These are phyloP conservation scores for Conus betulinus DNA, from an alignment of 1,140 invertebrate genomes.

Conservation along the genomic window DNA sequence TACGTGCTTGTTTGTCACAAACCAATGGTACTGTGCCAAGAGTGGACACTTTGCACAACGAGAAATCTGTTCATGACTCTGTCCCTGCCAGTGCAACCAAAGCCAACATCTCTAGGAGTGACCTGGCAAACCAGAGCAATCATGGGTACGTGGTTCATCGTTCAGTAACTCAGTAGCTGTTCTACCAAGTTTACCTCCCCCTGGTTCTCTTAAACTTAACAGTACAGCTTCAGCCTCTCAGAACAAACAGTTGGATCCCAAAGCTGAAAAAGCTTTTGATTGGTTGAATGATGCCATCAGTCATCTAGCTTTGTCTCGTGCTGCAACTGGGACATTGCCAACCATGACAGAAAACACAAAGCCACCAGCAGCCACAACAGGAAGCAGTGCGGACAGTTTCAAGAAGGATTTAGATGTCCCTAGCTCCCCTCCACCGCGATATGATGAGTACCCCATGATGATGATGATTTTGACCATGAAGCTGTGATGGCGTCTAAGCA, in stretches of 20 bases:
- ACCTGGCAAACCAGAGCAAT: background rate
- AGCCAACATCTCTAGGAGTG: background rate
- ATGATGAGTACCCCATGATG: conserved; percentile 64
- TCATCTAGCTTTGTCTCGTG: conserved; percentile 60
- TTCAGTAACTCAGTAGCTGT: conserved; percentile 10
- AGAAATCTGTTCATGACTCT: background rate
- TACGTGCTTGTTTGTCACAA: background rate
- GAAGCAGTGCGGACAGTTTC: background rate
- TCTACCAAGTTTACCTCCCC: conserved; percentile 17
- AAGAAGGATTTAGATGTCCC: background rate
- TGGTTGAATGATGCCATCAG: conserved; percentile 73
- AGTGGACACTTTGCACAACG: background rate
- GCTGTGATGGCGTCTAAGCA: background rate
- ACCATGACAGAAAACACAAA: conserved; percentile 24
- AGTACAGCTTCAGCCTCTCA: background rate
- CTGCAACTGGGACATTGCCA: conserved; percentile 39
- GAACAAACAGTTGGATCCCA: conserved; percentile 23
- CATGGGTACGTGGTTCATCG: background rate
- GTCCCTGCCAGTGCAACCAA: background rate
- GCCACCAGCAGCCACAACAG: background rate
- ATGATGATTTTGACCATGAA: background rate
- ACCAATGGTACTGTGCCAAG: conserved; percentile 1
- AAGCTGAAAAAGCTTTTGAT: conserved; percentile 72
- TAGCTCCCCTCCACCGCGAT: conserved; percentile 45
- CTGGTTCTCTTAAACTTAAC: conserved; percentile 9